phyloP scores from a whole-genome alignment of 2,888 invertebrate species.

The Troilus luridus region DNA sequence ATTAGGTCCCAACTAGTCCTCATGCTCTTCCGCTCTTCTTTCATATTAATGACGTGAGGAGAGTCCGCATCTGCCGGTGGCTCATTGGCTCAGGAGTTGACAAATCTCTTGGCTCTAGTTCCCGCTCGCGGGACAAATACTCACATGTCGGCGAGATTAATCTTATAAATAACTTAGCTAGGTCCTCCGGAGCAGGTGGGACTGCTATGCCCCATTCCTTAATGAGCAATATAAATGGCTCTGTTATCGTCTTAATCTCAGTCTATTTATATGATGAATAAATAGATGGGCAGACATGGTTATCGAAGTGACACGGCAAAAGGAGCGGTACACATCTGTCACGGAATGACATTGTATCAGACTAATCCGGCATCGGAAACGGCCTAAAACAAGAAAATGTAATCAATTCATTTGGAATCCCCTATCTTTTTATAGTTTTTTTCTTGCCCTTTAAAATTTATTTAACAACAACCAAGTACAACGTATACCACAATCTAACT shows the following conservation, averaged over 20 bases:
- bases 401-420: no score
- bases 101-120: background rate
- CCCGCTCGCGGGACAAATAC: background rate
- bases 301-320: background rate
- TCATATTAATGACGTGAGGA: constrained; percentile 45
- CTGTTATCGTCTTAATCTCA: background rate
- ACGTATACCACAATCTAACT: no score
- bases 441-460: no score
- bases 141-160: constrained; percentile 10
- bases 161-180: constrained; percentile 31
- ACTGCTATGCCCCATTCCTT: background rate
- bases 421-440: no score
- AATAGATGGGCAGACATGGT: background rate
- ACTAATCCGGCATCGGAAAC: no score
- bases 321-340: no score
- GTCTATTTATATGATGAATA: background rate
- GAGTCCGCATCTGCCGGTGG: constrained; percentile 10
- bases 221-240: background rate
- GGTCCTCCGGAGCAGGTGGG: background rate
- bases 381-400: no score
- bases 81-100: background rate
- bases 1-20: background rate
- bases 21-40: background rate
- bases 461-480: no score
- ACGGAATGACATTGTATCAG: no score